Percentiles rank a stretch among this genome's conserved stretches.
These are phyloP conservation scores for Antheraea mylitta DNA, from an alignment of 1,140 invertebrate genomes.

Conservation along the genomic window DNA sequence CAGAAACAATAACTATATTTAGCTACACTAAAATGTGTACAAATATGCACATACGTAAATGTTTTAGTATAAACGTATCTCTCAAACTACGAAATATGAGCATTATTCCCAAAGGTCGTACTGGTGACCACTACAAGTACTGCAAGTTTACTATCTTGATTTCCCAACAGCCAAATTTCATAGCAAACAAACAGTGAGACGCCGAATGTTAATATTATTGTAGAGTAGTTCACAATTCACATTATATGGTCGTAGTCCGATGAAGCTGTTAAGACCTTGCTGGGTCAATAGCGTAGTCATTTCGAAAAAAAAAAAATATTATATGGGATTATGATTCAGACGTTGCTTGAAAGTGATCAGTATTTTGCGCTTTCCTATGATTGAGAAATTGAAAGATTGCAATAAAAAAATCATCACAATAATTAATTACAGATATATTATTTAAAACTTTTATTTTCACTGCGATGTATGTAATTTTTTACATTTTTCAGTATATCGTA, in stretches of 20 bases:
- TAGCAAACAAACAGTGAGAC: not conserved
- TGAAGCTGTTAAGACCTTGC: too few species aligned
- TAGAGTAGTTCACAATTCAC: not conserved
- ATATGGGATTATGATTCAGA: not conserved
- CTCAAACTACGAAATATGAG: conserved; percentile 33
- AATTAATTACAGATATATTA: too few species aligned
- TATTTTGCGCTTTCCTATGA: not conserved
- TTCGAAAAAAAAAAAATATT: too few species aligned
- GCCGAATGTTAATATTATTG: not conserved
- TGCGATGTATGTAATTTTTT: too few species aligned
- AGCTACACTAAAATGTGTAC: not conserved
- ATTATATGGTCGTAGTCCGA: too few species aligned
- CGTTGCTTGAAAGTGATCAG: not conserved
- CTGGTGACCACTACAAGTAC: conserved; percentile 36
- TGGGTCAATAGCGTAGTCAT: too few species aligned
- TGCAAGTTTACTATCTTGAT: conserved; percentile 58
- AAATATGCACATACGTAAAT: not conserved
- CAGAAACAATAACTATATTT: not conserved
- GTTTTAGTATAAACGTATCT: not conserved
- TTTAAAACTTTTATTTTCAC: too few species aligned
- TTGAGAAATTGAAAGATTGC: not conserved
- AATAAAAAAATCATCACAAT: too few species aligned
- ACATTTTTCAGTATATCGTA: too few species aligned
- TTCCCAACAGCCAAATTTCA: conserved; percentile 61
- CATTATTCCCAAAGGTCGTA: conserved; percentile 33